Base-by-base conservation (phyloP, 2,797 vertebrate species). In the Nyctalus aviator region DNA sequence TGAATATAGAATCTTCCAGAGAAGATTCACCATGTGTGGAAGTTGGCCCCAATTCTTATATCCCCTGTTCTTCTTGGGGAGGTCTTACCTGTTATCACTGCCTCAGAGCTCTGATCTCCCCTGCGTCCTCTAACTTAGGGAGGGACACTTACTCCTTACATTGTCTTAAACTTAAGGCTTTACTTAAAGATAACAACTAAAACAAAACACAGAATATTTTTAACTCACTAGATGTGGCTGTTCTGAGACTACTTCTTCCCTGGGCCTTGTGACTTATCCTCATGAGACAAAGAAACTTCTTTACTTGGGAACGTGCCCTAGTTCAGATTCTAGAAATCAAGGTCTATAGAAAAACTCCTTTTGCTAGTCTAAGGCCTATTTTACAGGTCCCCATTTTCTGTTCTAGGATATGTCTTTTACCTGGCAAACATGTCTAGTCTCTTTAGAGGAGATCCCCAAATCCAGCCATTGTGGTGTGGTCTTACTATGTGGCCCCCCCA, bases 241-340 rank as follows among this genome's bases (percentile, higher is more conserved):
- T 88, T 76, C 68, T 90, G 3, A 77, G 71, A 94, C 25, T 41
- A 48, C 13, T 37, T 87, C 35, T 93, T 94, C 30, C 23, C 76
- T 82, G 57, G 77, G 32, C 48, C 30, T 25, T 82, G 32, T 82
- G 32, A 64, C 41, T 73, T 83, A 79, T 12, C 59, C 71, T 32
- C 8, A 41, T 12, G 37, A 32, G 82, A 86, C 37, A 87, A 83
- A 82, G 37, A 86, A 11, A 71, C 2, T 90, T 94, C n/a, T n/a
- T 32, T 46, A 66, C 15, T 41, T 69, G 55, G 35, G 44, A 90
- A 68, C 37, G 48, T 18, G 46, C 44, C 14, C 44, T 92, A 68
- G 21, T 62, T 91, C 53, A 88, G 69, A 30, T n/a, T 41, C 76
- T 88, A 86, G 48, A 83, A 91, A 62, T 85, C n/a, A 90, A 75